Conservation (phyloP, 2,888 invertebrate species). For the Zygogramma bicolorata region DNA sequence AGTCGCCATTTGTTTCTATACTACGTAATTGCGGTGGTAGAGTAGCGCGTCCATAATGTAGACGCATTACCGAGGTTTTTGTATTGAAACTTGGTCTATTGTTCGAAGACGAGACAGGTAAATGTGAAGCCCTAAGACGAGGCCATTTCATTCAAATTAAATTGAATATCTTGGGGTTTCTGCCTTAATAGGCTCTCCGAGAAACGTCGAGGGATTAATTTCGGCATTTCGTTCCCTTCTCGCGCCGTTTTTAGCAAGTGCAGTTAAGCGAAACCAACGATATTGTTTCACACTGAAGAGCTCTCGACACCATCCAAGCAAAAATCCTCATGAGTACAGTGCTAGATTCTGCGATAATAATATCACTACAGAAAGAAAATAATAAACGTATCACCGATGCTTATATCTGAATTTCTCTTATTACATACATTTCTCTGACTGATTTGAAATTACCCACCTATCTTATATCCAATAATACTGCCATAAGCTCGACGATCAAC, state of each 20-base stretch:
- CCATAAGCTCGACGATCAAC: too few species aligned
- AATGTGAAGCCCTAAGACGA: conserved; percentile 30
- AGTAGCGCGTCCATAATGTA: conserved; percentile 41
- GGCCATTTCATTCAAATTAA: conserved; percentile 34
- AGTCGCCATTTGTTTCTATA: conserved; percentile 53
- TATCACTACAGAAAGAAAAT: too few species aligned
- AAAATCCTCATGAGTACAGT: too few species aligned
- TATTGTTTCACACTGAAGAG: background rate
- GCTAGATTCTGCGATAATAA: too few species aligned
- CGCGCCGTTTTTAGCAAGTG: background rate
- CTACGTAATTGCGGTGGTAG: conserved; percentile 43
- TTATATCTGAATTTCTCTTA: too few species aligned
- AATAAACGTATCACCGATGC: too few species aligned
- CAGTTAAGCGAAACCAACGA: background rate
- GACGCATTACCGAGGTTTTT: conserved; percentile 46
- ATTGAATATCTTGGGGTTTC: conserved; percentile 25
- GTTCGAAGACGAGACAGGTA: conserved; percentile 30
- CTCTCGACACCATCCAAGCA: too few species aligned
- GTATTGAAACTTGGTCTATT: conserved; percentile 38
- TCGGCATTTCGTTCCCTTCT: background rate
- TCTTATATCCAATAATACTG: too few species aligned
- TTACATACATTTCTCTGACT: too few species aligned
- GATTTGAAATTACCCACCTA: too few species aligned
- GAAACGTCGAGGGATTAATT: conserved; percentile 3
- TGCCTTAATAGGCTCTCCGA: conserved; percentile 8